Percentiles rank a stretch among this genome's conserved stretches.
These are phyloP conservation scores for Pelobates cultripes DNA, from an alignment of 2,797 vertebrate species.

Conservation along the genomic window DNA sequence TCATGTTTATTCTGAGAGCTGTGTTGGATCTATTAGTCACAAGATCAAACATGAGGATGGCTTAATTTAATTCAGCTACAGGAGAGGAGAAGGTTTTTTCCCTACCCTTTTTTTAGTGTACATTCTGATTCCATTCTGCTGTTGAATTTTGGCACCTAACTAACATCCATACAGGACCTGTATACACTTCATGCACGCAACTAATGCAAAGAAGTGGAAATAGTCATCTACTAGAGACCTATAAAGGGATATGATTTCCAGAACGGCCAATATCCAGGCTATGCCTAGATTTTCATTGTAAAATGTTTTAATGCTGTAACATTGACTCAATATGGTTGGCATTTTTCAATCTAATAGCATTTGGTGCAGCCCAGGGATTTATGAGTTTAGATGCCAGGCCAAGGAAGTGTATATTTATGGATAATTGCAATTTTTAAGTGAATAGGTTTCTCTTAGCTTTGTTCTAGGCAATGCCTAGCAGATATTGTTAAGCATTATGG, in stretches of 20 bases:
- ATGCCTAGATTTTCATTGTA: conserved; percentile 3
- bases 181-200: conserved; percentile 10
- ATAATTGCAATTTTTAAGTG: too few relatives aligned
- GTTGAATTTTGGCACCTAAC: conserved; percentile 29
- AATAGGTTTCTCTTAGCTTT: too few relatives aligned
- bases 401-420: background rate
- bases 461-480: too few relatives aligned
- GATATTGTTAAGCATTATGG: too few relatives aligned
- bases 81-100: background rate
- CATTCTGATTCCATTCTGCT: conserved; percentile 29
- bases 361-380: background rate
- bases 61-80: conserved; percentile 46
- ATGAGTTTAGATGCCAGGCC: background rate
- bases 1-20: conserved; percentile 45
- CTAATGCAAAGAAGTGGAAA: conserved; percentile 23
- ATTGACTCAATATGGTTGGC: background rate
- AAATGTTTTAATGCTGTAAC: background rate
- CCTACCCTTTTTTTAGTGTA: conserved; percentile 4
- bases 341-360: conserved; percentile 3
- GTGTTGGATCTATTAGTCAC: conserved; percentile 32
- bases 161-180: conserved; percentile 9
- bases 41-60: conserved; percentile 36
- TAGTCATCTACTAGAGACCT: conserved; percentile 12
- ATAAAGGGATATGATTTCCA: conserved; percentile 25
- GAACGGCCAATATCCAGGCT: background rate